Evolutionary conservation across 2,888 invertebrate species (phyloP), one percentile per base, ranked within the genome.

Genomic region (Poecilobothrus nobilitatus): DNA sequence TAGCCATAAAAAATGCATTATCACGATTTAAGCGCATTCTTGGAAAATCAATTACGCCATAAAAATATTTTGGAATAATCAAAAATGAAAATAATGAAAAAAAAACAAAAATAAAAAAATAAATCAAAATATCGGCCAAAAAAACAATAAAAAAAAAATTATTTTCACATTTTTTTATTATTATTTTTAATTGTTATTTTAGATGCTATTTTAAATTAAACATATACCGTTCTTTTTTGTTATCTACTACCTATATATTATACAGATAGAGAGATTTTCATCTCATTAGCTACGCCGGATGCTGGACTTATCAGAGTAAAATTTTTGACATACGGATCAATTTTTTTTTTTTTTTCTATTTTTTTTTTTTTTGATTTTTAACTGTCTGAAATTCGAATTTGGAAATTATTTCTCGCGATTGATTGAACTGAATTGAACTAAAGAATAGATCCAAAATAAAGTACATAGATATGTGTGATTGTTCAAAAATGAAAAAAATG

Each of bases 11-110:
- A 63, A 63, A 63, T 63, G 63, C 63, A 63, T 18, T 63, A 63
- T 63, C 63, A 63, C 63, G 63, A 63, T 63, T 63, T 63, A 53
- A 53, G 53, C 53, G 53, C 53, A 53, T 53, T 53, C 53, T 53
- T 53, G 18, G 53, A 53, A 53, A 53, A 53, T 53, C 53, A 53
- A 53, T 53, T 53, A 53, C n/a, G 53, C 53, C 53, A 53, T 53
- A 53, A 53, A 53, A 53, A 53, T 53, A 53, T 53, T 53, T 53
- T 53, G 53, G n/a, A 41, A 12, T 41, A 53, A 53, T 18, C 53
- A 53, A n/a, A 53, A 53, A 53, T n/a, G n/a, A n/a, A n/a, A n/a
- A n/a, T n/a, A 9, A 15, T 3, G 12, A 44, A 44, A 44, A 44
- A 34, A 34, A 34, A 34, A 34, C 34, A 34, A 37, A 27, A 27